A percentile compares a stretch with the other conserved stretches of the same genome.
phyloP scores from a whole-genome alignment of 1,140 invertebrate species.

The Brachionus koreanus region DNA sequence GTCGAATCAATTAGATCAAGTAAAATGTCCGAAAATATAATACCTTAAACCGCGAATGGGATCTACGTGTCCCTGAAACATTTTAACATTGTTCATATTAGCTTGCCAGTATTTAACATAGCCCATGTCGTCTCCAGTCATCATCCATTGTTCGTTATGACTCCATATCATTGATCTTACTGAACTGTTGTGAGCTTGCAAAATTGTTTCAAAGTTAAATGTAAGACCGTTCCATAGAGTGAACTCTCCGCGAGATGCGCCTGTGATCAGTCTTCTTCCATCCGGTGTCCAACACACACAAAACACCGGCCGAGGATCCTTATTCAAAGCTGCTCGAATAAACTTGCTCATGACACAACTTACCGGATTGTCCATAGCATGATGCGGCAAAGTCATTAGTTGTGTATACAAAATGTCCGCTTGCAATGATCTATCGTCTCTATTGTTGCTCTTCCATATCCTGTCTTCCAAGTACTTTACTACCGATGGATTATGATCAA shows the following conservation, averaged over 20 bases:
- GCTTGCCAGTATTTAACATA: slow-evolving; percentile 99
- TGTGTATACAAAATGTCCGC: slow-evolving; percentile 43
- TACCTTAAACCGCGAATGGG: slow-evolving; percentile 93
- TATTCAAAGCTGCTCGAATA: slow-evolving; percentile 97
- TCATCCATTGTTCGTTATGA: slow-evolving; percentile 98
- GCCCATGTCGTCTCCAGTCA: slow-evolving; percentile 94
- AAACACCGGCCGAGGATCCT: slow-evolving; percentile 98
- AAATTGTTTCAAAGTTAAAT: slow-evolving; percentile 99
- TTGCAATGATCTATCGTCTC: slow-evolving; percentile 1
- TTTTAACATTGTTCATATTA: slow-evolving; percentile 99
- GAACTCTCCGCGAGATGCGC: slow-evolving; percentile 97
- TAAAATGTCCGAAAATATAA: slow-evolving; percentile 6
- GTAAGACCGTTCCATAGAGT: slow-evolving; percentile 99
- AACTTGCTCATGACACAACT: slow-evolving; percentile 93
- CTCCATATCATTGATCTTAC: slow-evolving; percentile 99
- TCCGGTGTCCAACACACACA: slow-evolving; percentile 98
- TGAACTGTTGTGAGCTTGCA: slow-evolving; percentile 96
- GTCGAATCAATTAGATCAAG: slow-evolving; percentile 40
- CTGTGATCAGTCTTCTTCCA: slow-evolving; percentile 90
- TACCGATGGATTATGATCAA: slow-evolving; percentile 95
- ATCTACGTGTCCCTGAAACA: slow-evolving; percentile 99
- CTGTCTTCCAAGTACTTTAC: slow-evolving; percentile 71
- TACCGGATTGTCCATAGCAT: slow-evolving; percentile 85
- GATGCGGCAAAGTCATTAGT: slow-evolving; percentile 73
- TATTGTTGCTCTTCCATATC: neutral